A percentile compares a stretch with the other conserved stretches of the same genome.
Evolutionary conservation across 2,113 vertebrate species (phyloP).

Genomic region (Piliocolobus tephrosceles): DNA sequence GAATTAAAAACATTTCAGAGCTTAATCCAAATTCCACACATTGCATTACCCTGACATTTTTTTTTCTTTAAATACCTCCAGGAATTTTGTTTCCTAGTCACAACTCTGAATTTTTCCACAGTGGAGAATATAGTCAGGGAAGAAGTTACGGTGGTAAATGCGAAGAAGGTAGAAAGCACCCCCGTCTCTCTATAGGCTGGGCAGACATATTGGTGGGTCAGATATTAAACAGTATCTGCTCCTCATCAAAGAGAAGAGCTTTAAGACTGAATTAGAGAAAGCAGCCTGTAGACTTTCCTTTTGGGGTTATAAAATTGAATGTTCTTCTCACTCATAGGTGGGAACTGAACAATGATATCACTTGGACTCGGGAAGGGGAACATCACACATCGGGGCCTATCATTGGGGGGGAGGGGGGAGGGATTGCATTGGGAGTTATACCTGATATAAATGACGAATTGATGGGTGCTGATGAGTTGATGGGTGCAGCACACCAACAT

Average conservation of each 20-base stretch:
- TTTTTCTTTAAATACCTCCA: not conserved
- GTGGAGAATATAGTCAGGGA: not conserved
- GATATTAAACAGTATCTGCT: not conserved
- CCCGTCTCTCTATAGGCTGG: not conserved
- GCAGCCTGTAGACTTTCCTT: not conserved
- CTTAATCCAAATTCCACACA: not conserved
- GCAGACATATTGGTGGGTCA: not conserved
- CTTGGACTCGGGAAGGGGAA: too few species aligned
- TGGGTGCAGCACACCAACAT: too few species aligned
- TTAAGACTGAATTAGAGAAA: not conserved
- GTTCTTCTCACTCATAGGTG: too few species aligned
- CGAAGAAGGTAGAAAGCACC: not conserved
- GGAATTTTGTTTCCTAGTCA: not conserved
- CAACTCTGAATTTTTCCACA: not conserved
- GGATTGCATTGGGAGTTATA: too few species aligned
- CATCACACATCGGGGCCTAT: too few species aligned
- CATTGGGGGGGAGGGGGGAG: too few species aligned
- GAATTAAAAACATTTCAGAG: not conserved
- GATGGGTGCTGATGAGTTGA: too few species aligned
- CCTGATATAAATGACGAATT: too few species aligned
- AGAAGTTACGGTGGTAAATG: not conserved
- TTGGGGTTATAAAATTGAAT: conserved; percentile 47
- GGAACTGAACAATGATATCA: too few species aligned
- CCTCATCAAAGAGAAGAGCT: not conserved
- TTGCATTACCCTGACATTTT: not conserved